Evolutionary conservation across 1,140 invertebrate genomes (phyloP).

Genomic region (Leptestheria dahalacensis): DNA sequence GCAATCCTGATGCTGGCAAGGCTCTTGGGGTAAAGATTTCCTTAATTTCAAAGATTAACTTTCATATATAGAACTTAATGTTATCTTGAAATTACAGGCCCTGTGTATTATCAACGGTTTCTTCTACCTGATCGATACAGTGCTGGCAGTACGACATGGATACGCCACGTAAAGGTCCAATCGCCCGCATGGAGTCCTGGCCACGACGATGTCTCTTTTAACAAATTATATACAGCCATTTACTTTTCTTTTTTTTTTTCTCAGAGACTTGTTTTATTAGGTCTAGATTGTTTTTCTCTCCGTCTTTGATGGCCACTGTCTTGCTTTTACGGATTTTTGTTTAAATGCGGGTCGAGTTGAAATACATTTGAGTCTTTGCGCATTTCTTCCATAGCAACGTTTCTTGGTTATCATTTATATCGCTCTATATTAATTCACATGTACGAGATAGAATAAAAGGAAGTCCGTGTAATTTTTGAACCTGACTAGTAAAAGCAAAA

Average conservation of each 20-base stretch:
- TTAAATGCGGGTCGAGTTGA: no score
- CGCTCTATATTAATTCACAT: no score
- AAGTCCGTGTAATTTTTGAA: no score
- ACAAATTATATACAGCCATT: background rate
- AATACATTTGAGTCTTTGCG: background rate
- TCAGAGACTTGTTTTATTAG: no score
- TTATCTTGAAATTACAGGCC: conserved; percentile 7
- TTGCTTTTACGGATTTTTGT: background rate
- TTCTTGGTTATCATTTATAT: no score
- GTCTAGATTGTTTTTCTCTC: background rate
- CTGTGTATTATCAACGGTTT: conserved; percentile 18
- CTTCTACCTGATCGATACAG: conserved; percentile 16
- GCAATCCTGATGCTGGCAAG: conserved; percentile 15
- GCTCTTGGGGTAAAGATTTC: conserved; percentile 15
- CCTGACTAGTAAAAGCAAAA: background rate
- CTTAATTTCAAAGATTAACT: background rate
- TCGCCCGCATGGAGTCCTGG: no score
- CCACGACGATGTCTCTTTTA: no score
- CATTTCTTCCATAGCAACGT: background rate
- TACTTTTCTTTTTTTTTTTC: no score
- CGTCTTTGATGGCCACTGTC: background rate
- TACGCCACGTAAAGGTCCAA: conserved; percentile 15
- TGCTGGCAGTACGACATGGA: conserved; percentile 16
- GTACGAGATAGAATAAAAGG: no score
- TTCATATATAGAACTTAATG: background rate